These are phyloP conservation scores for Rhinichthys osculus DNA, from an alignment of 2,797 vertebrate genomes.

Conservation along the genomic window DNA sequence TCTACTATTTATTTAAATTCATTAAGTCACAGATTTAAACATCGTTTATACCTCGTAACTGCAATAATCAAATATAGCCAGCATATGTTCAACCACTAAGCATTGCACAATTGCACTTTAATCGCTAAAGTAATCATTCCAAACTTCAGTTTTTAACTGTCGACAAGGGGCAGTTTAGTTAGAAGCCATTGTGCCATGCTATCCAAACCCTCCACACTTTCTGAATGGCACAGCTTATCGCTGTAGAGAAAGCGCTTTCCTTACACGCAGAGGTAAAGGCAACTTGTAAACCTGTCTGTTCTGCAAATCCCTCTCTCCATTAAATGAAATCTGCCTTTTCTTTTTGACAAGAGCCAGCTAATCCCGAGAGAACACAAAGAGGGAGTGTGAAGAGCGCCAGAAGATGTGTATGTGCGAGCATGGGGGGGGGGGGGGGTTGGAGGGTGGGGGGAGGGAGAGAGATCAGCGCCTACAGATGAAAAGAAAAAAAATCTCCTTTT, in stretches of 20 bases:
- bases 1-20: background rate
- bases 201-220: constrained; percentile 63
- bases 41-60: background rate
- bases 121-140: constrained; percentile 55
- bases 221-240: constrained; percentile 45
- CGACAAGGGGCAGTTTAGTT: constrained; percentile 45
- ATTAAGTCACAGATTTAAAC: background rate
- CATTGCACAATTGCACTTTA: constrained; percentile 44
- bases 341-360: constrained; percentile 72
- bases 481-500: constrained; percentile 61
- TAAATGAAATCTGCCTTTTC: constrained; percentile 61
- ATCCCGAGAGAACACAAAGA: constrained; percentile 69
- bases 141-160: constrained; percentile 31
- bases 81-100: constrained; percentile 68
- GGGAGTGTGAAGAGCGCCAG: constrained; percentile 50
- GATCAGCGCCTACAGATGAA: constrained; percentile 41
- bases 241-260: constrained; percentile 48
- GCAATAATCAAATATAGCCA: constrained; percentile 21
- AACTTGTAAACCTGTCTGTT: constrained; percentile 78
- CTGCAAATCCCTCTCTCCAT: constrained; percentile 70
- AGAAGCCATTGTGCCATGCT: constrained; percentile 69
- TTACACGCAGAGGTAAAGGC: constrained; percentile 71
- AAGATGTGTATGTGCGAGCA: constrained; percentile 38
- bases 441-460: background rate
- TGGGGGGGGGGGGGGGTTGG: background rate